These are phyloP conservation scores for Coracopsis vasa DNA, from an alignment of 2,113 vertebrate genomes.

Conservation along the genomic window DNA sequence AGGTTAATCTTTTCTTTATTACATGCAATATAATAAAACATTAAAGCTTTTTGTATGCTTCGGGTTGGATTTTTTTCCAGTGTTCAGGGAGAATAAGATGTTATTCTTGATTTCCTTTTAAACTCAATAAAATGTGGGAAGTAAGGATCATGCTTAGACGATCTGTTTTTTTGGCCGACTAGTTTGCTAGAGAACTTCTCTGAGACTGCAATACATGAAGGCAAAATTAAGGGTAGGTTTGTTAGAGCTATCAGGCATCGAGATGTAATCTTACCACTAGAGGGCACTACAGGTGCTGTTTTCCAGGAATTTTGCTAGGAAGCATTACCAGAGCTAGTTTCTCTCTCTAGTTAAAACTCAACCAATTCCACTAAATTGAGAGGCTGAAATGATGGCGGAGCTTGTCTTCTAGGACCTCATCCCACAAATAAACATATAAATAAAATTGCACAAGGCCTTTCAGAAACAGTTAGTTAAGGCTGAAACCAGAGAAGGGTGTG, in stretches of 20 bases:
- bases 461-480: not conserved
- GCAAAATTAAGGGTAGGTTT: fast-evolving
- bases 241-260: fast-evolving
- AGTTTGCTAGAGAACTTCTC: not conserved
- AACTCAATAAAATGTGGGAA: not conserved
- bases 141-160: fast-evolving
- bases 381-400: not conserved
- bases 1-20: conserved; percentile 64
- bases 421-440: fast-evolving
- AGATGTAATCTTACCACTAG: not conserved
- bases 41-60: not conserved
- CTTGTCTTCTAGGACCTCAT: not conserved
- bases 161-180: not conserved
- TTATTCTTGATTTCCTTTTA: not conserved
- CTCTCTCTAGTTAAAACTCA: not conserved
- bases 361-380: not conserved
- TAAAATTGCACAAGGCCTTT: not conserved
- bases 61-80: not conserved
- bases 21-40: not conserved
- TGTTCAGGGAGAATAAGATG: not conserved
- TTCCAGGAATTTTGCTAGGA: not conserved
- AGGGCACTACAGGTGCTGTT: conserved; percentile 17
- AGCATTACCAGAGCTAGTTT: not conserved
- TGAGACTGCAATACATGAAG: fast-evolving
- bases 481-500: not conserved